phyloP scores from a whole-genome alignment of 2,113 vertebrate species.

The Panthera tigris region DNA sequence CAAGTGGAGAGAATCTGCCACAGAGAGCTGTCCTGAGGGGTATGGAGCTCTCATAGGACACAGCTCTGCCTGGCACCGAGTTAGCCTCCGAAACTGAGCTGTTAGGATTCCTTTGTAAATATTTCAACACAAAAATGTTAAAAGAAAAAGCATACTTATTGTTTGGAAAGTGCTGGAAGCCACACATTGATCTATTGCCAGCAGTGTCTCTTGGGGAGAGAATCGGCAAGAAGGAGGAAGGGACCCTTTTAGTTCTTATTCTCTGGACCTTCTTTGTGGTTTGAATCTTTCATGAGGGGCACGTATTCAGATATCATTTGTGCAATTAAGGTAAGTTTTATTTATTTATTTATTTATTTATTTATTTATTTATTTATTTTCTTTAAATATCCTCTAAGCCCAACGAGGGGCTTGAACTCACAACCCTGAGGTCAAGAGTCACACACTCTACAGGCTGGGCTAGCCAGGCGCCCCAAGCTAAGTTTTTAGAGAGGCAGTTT shows the following conservation, averaged over 20 bases:
- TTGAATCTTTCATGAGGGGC: neutral
- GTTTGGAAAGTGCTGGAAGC: neutral
- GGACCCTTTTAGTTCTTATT: neutral
- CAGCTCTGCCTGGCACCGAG: accelerated
- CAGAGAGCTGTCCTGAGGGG: neutral
- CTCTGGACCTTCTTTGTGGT: neutral
- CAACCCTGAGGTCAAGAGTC: neutral
- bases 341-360: no score
- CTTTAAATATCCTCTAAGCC: neutral
- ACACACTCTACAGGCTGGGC: neutral
- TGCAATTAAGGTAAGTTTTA: neutral
- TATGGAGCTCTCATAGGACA: neutral
- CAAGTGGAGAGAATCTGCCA: neutral
- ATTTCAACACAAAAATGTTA: neutral
- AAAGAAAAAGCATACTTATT: neutral
- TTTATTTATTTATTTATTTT: neutral
- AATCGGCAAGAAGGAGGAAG: neutral
- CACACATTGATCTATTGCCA: neutral
- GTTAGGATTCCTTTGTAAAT: neutral
- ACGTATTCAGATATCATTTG: neutral
- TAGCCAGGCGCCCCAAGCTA: neutral
- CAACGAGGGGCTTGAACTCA: neutral
- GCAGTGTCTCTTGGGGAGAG: neutral
- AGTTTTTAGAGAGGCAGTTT: neutral
- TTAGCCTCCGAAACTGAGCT: neutral